Percentiles rank a stretch among this genome's conserved stretches.
phyloP scores from a whole-genome alignment of 1,140 invertebrate genomes.

The Lepidurus apus region DNA sequence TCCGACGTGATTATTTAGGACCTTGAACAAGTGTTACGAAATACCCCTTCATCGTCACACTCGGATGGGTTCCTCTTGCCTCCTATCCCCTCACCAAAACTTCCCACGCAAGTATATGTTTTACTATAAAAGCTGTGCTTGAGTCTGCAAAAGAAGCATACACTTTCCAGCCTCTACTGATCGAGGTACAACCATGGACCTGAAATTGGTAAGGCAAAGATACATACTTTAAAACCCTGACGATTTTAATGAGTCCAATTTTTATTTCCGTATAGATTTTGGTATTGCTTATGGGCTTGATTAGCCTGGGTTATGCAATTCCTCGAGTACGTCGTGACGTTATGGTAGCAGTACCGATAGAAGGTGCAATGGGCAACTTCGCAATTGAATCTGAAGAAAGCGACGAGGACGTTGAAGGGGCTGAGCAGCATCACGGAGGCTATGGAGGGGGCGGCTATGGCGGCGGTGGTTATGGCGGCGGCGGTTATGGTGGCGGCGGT shows the following conservation, averaged over 20 bases:
- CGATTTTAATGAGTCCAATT: background rate
- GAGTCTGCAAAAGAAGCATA: no score
- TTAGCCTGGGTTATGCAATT: background rate
- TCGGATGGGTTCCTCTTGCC: background rate
- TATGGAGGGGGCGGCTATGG: background rate
- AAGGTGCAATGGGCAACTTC: background rate
- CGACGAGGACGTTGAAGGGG: background rate
- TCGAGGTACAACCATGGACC: no score
- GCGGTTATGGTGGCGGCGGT: no score
- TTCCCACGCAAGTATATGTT: background rate
- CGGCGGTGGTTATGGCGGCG: no score
- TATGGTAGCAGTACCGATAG: background rate
- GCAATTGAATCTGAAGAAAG: background rate
- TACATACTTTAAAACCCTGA: no score
- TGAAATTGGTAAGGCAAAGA: no score
- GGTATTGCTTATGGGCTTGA: background rate
- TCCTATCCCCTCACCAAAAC: background rate
- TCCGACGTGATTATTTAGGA: background rate
- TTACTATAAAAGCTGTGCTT: no score
- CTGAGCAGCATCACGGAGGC: background rate
- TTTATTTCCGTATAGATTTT: background rate
- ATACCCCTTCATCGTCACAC: background rate
- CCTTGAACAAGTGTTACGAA: background rate
- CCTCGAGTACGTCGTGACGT: background rate
- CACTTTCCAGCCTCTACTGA: no score